Evolutionary conservation across 2,797 vertebrate genomes (phyloP).

Genomic region (Salarias fasciatus): DNA sequence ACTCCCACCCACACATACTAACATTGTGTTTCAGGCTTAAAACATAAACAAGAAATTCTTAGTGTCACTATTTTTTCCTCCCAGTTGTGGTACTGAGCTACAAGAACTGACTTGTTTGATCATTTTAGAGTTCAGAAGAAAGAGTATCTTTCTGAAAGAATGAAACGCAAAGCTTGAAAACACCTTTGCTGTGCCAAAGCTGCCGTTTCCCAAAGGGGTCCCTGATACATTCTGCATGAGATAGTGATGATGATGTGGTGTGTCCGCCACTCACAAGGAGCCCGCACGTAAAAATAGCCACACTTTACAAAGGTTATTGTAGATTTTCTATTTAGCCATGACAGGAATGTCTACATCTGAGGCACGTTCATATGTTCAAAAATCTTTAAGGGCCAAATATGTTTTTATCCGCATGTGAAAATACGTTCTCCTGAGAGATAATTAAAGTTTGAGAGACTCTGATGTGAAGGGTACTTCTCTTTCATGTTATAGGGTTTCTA

Average conservation of each 20-base stretch:
- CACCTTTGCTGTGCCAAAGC: constrained; percentile 43
- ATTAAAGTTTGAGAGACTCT: constrained; percentile 75
- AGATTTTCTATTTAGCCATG: constrained; percentile 38
- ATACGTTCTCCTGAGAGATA: constrained; percentile 71
- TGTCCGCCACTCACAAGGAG: constrained; percentile 49
- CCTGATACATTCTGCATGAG: constrained; percentile 34
- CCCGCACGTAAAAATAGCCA: constrained; percentile 58
- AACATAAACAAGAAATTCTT: constrained; percentile 43
- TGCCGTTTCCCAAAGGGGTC: constrained; percentile 33
- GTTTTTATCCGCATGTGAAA: constrained; percentile 68
- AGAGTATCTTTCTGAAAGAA: constrained; percentile 39
- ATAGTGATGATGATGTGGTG: constrained; percentile 19
- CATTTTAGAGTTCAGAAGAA: constrained; percentile 60
- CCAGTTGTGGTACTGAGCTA: constrained; percentile 33
- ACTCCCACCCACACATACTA: constrained; percentile 27
- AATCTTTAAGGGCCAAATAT: constrained; percentile 60
- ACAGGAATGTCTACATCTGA: constrained; percentile 51
- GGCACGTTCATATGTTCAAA: constrained; percentile 38
- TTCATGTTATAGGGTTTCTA: constrained; percentile 58
- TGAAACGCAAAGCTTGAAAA: constrained; percentile 46
- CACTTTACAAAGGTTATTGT: constrained; percentile 19
- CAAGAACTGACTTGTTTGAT: constrained; percentile 52
- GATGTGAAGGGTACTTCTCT: constrained; percentile 55
- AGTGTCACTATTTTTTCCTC: constrained; percentile 4
- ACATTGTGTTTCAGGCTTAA: constrained; percentile 13